These are phyloP conservation scores for Drosophila putrida DNA, from an alignment of 2,888 invertebrate species.

Conservation along the genomic window DNA sequence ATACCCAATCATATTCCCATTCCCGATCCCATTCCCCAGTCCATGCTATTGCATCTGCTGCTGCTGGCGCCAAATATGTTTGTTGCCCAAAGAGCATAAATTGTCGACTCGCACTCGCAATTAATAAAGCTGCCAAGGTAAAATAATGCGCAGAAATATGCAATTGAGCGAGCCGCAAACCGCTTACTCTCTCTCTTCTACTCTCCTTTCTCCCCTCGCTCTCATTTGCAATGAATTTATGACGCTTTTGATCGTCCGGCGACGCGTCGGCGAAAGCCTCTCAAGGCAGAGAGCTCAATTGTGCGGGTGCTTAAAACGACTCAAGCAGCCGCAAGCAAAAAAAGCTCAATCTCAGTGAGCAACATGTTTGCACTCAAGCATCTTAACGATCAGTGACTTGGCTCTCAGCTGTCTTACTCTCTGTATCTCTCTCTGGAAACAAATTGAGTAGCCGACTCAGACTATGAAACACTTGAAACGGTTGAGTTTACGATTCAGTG, in stretches of 20 bases:
- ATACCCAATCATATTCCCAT: background rate
- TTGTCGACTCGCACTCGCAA: conserved; percentile 56
- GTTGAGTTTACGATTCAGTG: conserved; percentile 79
- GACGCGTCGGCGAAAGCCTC: conserved; percentile 38
- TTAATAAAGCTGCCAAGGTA: conserved; percentile 75
- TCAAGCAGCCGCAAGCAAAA: conserved; percentile 37
- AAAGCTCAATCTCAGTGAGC: conserved; percentile 40
- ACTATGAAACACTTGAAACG: conserved; percentile 77
- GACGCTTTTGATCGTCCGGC: conserved; percentile 63
- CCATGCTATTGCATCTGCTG: conserved; percentile 30
- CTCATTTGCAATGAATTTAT: conserved; percentile 62
- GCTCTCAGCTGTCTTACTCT: conserved; percentile 8
- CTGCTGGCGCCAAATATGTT: conserved; percentile 62
- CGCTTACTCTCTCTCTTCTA: conserved; percentile 4
- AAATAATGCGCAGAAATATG: conserved; percentile 66
- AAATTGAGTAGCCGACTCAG: conserved; percentile 48
- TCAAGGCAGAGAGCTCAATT: conserved; percentile 27
- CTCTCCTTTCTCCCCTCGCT: conserved; percentile 8
- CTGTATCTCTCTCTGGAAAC: conserved; percentile 3
- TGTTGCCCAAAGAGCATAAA: conserved; percentile 52
- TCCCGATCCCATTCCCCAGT: background rate
- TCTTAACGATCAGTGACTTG: conserved; percentile 27
- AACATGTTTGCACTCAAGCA: conserved; percentile 6
- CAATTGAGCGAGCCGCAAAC: conserved; percentile 46
- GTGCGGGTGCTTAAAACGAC: conserved; percentile 47